Base-by-base conservation (phyloP, 2,113 vertebrate species). In the Columbina picui region DNA sequence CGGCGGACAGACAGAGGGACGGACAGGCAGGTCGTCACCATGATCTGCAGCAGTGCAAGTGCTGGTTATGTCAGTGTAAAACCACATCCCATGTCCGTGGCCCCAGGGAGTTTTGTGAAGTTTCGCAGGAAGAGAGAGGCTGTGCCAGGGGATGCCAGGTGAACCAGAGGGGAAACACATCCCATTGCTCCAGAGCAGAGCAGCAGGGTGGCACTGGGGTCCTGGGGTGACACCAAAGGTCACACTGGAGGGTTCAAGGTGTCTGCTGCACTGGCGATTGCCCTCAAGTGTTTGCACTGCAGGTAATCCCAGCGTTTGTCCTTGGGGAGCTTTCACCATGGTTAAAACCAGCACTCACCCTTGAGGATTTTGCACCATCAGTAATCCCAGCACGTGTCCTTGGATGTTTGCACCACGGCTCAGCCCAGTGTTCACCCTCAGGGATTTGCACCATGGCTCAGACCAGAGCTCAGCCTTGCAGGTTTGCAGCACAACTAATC, bases 181-280 rank as follows among this genome's bases (percentile, higher is more conserved):
- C 39, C 64, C 43, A 2, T 4, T 6, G 38, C 7, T 25, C 50
- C 0, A 0, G 32, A 1, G 0, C 13, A 7, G 53, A 47, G 55
- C 63, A 65, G 39, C 36, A 53, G 9, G 0, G 0, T 23, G 34
- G 34, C 47, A 22, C 68, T 17, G 21, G 0, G 1, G 27, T 55
- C 57, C 41, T 30, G 8, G 0, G 1, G 14, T 7, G 5, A 12
- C 39, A 83, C n/a, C 49, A 15, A 50, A 34, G 41, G 52, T 26
- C 3, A 1, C 1, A 2, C 73, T 65, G 70, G 52, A 67, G 61
- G 36, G 43, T 19, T 25, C 20, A 4, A 69, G 29, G 56, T 14
- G 5, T 6, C 59, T 43, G 41, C 60, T 61, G 60, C 49, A 50
- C 10, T 2, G 1, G 30, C 0, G 5, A 6, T 12, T 0, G 0